These are phyloP conservation scores for Drosophila sucinea DNA, from an alignment of 1,140 invertebrate genomes.

Conservation along the genomic window DNA sequence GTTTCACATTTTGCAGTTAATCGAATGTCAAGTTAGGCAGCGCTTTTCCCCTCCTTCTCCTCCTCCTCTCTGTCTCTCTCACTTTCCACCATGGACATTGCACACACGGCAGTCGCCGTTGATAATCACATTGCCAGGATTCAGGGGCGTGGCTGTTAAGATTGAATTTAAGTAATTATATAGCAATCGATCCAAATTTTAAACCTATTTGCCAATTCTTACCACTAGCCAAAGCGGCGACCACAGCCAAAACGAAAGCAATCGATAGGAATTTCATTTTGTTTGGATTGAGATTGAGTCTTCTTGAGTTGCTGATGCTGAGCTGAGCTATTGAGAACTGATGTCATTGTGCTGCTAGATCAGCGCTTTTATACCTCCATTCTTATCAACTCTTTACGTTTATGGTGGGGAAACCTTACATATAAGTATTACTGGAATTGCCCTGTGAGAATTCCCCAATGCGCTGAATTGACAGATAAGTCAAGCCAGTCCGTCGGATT, in stretches of 20 bases:
- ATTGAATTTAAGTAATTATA: background rate
- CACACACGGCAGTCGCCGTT: conserved; percentile 60
- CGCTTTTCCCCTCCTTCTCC: background rate
- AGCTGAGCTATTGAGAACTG: conserved; percentile 2
- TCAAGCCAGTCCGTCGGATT: background rate
- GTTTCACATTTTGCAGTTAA: background rate
- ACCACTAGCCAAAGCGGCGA: conserved; percentile 67
- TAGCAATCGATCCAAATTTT: background rate
- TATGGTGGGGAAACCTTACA: background rate
- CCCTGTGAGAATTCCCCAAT: conserved; percentile 5
- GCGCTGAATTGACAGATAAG: background rate
- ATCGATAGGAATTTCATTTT: conserved; percentile 72
- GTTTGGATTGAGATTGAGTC: background rate
- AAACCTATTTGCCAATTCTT: background rate
- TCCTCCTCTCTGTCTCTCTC: conserved; percentile 2
- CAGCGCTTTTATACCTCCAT: background rate
- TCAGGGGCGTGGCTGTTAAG: conserved; percentile 54
- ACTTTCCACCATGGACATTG: conserved; percentile 66
- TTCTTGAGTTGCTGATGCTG: background rate
- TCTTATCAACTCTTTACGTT: background rate
- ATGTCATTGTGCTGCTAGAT: conserved; percentile 8
- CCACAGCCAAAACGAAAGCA: conserved; percentile 60
- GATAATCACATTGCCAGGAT: conserved; percentile 67
- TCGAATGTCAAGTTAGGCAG: background rate
- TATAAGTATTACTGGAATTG: conserved; percentile 7